Evolutionary conservation across 2,888 invertebrate species (phyloP).

Genomic region (Mamestra brassicae): DNA sequence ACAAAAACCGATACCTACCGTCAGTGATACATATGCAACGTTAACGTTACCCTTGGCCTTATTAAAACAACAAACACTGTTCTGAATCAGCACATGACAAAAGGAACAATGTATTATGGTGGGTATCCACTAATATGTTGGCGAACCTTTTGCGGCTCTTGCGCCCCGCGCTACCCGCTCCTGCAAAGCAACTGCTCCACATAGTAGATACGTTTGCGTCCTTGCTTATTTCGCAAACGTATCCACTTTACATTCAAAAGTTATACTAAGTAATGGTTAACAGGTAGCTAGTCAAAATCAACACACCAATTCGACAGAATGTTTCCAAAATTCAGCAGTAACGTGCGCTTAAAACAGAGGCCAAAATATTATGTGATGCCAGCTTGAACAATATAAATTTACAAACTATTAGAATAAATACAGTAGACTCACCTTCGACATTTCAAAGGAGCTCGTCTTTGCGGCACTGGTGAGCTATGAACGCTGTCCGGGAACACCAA

Average conservation of each 20-base stretch:
- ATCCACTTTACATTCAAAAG: background rate
- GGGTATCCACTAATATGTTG: no score
- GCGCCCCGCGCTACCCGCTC: no score
- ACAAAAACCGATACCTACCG: background rate
- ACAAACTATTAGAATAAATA: background rate
- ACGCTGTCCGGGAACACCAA: conserved; percentile 95
- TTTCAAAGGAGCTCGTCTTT: conserved; percentile 92
- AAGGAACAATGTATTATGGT: background rate
- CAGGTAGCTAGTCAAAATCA: conserved; percentile 1
- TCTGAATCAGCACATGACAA: background rate
- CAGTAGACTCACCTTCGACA: conserved; percentile 88
- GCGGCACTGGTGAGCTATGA: conserved; percentile 94
- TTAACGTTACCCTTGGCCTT: background rate
- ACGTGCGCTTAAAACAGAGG: background rate
- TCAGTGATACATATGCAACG: no score
- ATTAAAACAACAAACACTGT: background rate
- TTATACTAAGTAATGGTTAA: background rate
- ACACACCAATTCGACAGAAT: background rate
- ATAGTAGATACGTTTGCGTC: no score
- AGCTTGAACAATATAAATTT: background rate
- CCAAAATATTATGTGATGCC: background rate
- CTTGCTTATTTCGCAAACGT: no score
- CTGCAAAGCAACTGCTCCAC: no score
- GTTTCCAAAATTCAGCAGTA: background rate
- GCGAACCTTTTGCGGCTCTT: no score